A percentile compares a stretch with the other conserved stretches of the same genome.
Evolutionary conservation across 2,797 vertebrate species (phyloP).

Genomic region (Alcedo atthis): DNA sequence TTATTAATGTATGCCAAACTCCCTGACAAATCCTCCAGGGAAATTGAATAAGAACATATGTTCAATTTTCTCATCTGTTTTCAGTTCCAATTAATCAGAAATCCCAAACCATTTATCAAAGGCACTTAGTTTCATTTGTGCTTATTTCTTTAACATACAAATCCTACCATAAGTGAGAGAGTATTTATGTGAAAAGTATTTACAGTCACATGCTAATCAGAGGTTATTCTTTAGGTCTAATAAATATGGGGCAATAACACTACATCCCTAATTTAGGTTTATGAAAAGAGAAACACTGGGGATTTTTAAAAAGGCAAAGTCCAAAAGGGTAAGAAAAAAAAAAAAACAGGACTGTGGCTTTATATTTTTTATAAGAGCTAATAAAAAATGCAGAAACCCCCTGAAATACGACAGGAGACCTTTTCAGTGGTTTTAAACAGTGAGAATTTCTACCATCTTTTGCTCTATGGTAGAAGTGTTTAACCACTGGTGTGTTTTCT

Average conservation of each 20-base stretch:
- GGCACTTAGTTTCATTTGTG: neutral
- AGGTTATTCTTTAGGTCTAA: constrained; percentile 6
- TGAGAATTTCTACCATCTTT: neutral
- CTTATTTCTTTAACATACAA: neutral
- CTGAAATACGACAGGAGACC: neutral
- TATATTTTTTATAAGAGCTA: constrained; percentile 16
- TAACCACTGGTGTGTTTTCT: neutral
- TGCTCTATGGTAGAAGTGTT: neutral
- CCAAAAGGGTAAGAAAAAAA: constrained; percentile 11
- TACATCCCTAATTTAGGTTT: constrained; percentile 21
- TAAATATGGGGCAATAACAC: neutral
- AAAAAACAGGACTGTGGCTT: neutral
- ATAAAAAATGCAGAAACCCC: constrained; percentile 29
- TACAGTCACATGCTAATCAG: neutral
- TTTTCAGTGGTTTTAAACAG: neutral
- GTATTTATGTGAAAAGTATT: neutral
- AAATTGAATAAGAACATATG: constrained; percentile 46
- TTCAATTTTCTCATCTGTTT: constrained; percentile 61
- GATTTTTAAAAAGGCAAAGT: constrained; percentile 20
- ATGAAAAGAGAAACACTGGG: constrained; percentile 23
- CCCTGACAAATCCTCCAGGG: constrained; percentile 17
- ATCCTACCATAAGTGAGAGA: neutral
- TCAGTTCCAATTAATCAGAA: constrained; percentile 45
- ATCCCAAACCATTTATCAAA: constrained; percentile 16
- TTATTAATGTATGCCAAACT: constrained; percentile 12